Evolutionary conservation across 92 coral and sea anemone species (phyloP), one percentile per base, ranked within the genome.

Genomic region (Actinernus sp.): DNA sequence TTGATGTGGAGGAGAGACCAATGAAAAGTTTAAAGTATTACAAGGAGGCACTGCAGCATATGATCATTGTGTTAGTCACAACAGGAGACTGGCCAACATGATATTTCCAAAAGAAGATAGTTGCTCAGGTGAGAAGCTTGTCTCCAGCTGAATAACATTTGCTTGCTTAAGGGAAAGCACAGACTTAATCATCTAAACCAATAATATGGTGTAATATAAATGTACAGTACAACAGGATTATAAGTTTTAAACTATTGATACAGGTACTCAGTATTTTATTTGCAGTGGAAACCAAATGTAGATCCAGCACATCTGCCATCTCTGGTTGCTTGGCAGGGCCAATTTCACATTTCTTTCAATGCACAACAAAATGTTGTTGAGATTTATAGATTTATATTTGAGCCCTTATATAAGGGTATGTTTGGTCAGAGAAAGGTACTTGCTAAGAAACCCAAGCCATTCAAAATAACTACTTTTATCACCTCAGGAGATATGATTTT

Each of bases 41-140:
- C 49, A 26, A 28, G 12, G 46, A 55, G 6, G 65, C 65, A 13
- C 29, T 27, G 56, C 11, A 29, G 49, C 64, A 56, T 29, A 69
- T 55, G 0, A 4, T 54, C 0, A 0, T 3, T 12, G 0, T 80
- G 14, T 1, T 71, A 0, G 8, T 55, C 0, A 37, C 81, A 11
- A 43, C 74, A 40, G 87, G 74, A 0, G 87, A 72, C 53, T 80
- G 81, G 75, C 87, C 87, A 32, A 80, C 87, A 39, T 80, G 81
- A 61, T 80, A 71, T 56, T 63, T 61, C 19, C 81, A 80, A 33
- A 71, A 80, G 75, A 80, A 72, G 37, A 53, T 80, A 3, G 31
- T 80, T 0, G 68, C 69, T 31, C 38, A 76, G 43, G 74, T 63
- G 32, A 36, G 49, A n/a, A n/a, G n/a, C n/a, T n/a, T n/a, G n/a